A percentile compares a stretch with the other conserved stretches of the same genome.
These are phyloP conservation scores for Tetrapedia diversipes DNA, from an alignment of 2,888 invertebrate species.

Conservation along the genomic window DNA sequence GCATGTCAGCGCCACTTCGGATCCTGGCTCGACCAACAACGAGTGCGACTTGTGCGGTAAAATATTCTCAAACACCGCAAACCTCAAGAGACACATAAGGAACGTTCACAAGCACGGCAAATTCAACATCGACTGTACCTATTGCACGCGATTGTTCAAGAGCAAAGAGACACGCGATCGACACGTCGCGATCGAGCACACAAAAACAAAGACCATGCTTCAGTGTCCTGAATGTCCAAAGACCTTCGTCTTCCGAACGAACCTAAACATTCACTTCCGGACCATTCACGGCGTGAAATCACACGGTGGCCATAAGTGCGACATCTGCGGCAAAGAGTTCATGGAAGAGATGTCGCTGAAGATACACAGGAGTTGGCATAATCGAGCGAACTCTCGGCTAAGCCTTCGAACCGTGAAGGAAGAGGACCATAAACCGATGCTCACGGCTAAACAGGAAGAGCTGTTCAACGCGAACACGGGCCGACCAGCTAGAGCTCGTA, in stretches of 20 bases:
- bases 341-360: slow-evolving; percentile 86
- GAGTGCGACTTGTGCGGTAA: slow-evolving; percentile 86
- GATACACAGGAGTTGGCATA: slow-evolving; percentile 86
- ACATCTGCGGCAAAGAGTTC: slow-evolving; percentile 86
- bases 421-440: neutral
- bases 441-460: slow-evolving; percentile 6
- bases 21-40: slow-evolving; percentile 66
- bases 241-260: slow-evolving; percentile 66
- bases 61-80: slow-evolving; percentile 83
- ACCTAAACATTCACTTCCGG: slow-evolving; percentile 73
- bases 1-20: slow-evolving; percentile 65
- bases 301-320: slow-evolving; percentile 84
- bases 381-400: slow-evolving; percentile 83
- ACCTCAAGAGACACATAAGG: slow-evolving; percentile 76
- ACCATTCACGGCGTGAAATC: slow-evolving; percentile 66
- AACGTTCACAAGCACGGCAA: slow-evolving; percentile 74
- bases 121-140: slow-evolving; percentile 85
- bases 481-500: slow-evolving; percentile 77
- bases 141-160: slow-evolving; percentile 86
- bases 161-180: slow-evolving; percentile 85
- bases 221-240: slow-evolving; percentile 69
- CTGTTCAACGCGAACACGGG: slow-evolving; percentile 16
- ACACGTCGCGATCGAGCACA: slow-evolving; percentile 85
- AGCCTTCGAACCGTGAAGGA: slow-evolving; percentile 51
- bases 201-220: slow-evolving; percentile 71